Conservation (phyloP, 2,113 vertebrate species). For the Periophthalmodon schlosseri region DNA sequence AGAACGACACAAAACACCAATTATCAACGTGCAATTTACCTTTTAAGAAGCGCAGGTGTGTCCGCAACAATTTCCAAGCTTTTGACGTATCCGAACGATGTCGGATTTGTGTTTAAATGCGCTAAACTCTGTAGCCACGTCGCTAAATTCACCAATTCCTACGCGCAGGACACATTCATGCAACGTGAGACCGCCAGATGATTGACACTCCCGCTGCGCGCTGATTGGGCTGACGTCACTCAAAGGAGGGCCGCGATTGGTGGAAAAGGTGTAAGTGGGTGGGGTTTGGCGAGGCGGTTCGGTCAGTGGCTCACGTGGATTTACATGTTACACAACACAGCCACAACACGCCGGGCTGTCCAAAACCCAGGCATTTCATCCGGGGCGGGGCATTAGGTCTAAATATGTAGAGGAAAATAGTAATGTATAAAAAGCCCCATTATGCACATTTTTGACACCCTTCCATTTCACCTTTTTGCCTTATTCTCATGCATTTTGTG, state of each 20-base stretch:
- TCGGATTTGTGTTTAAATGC: neutral
- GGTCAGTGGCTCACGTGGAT: slow-evolving; percentile 70
- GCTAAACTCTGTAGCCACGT: slow-evolving; percentile 32
- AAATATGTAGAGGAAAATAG: neutral
- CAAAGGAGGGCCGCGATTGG: slow-evolving; percentile 37
- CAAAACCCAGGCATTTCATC: neutral
- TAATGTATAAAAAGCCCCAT: neutral
- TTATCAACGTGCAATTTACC: slow-evolving; percentile 32
- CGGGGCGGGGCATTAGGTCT: neutral
- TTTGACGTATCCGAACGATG: neutral
- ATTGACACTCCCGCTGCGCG: slow-evolving; percentile 36
- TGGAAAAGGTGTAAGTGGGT: neutral
- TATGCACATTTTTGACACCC: too few species aligned
- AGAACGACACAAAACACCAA: neutral
- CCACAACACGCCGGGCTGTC: slow-evolving; percentile 28
- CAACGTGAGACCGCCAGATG: slow-evolving; percentile 72
- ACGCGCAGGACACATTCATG: slow-evolving; percentile 69
- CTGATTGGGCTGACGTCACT: slow-evolving; percentile 39
- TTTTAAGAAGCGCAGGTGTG: slow-evolving; percentile 4
- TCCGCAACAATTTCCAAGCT: slow-evolving; percentile 1
- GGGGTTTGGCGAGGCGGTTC: neutral
- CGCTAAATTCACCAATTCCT: slow-evolving; percentile 15
- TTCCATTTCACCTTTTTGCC: too few species aligned
- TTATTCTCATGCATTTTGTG: too few species aligned
- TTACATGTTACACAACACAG: slow-evolving; percentile 70